Evolutionary conservation across 2,888 invertebrate species (phyloP).

Genomic region (Eremobia ochroleuca): DNA sequence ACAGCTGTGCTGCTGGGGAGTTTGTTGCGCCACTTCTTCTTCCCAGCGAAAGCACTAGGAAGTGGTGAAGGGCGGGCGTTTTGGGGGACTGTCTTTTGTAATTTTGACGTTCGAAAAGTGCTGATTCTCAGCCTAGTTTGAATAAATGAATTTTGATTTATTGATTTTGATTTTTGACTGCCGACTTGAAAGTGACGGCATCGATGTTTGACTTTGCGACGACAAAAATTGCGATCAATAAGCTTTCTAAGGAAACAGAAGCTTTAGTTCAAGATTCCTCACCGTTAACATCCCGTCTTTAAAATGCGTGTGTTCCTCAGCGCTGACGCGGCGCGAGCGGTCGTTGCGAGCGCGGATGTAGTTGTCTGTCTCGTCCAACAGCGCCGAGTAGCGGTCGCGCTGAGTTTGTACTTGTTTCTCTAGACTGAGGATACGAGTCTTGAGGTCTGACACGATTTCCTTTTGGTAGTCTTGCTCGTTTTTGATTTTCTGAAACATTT

Average conservation of each 20-base stretch:
- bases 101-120: too few relatives aligned
- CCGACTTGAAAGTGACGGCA: neutral
- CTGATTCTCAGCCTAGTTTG: too few relatives aligned
- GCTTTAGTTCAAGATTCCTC: conserved; percentile 27
- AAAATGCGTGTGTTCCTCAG: conserved; percentile 77
- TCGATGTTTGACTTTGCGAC: neutral
- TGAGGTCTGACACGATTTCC: conserved; percentile 82
- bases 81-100: too few relatives aligned
- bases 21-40: too few relatives aligned
- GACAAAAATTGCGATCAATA: neutral
- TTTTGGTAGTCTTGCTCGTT: conserved; percentile 84
- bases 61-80: too few relatives aligned
- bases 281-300: conserved; percentile 81
- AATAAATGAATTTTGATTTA: too few relatives aligned
- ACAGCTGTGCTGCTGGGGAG: too few relatives aligned
- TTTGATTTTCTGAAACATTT: conserved; percentile 79
- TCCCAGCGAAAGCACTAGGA: too few relatives aligned
- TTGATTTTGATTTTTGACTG: too few relatives aligned
- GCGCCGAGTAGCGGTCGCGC: conserved; percentile 94
- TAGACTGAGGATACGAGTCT: conserved; percentile 83
- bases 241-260: neutral
- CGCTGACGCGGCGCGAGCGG: conserved; percentile 78
- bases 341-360: conserved; percentile 92
- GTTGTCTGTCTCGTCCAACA: conserved; percentile 95
- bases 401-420: conserved; percentile 95